Base-by-base conservation (phyloP, 2,888 invertebrate genomes). In the Allolobophora icterica region DNA sequence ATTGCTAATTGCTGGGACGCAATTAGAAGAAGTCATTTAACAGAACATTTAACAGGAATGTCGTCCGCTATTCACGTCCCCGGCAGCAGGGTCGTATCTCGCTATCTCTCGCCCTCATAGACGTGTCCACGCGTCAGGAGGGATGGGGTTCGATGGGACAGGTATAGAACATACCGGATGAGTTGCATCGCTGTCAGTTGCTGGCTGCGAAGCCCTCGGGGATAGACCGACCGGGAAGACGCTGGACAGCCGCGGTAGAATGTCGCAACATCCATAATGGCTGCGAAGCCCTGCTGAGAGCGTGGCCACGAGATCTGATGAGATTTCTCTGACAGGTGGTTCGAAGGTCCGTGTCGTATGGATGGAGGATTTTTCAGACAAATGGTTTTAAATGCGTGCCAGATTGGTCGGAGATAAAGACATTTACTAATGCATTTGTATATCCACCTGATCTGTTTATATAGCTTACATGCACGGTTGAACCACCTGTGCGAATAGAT, bases 1-100 rank as follows among this genome's bases (percentile, higher is more conserved):
- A 71, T 71, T n/a, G 71, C 71, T 71, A 71, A 71, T 71, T 71
- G 71, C 71, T 71, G 71, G 71, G 71, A 71, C 71, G 71, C 71
- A 71, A 71, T 71, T 71, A 71, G 71, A 71, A 71, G 71, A n/a
- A 71, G 71, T 71, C 71, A 71, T 71, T 71, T 71, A 71, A 71
- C 71, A 71, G 71, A 71, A 71, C 71, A 71, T 71, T 71, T 71
- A 71, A 71, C 71, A 71, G 71, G 71, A 71, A 71, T 71, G 71
- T 71, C 71, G 71, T 71, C 71, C 71, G 71, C 71, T 71, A 71
- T 30, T 71, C 71, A 71, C n/a, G n/a, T 8, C n/a, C 30, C 4
- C 30, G n/a, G 4, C 30, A 17, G 4, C 71, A n/a, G 71, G 71
- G 71, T 8, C 71, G 11, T 71, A n/a, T 71, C 71, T 71, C 71